phyloP scores from a whole-genome alignment of 23 tunicate genomes.

The Ciona savignyi region DNA sequence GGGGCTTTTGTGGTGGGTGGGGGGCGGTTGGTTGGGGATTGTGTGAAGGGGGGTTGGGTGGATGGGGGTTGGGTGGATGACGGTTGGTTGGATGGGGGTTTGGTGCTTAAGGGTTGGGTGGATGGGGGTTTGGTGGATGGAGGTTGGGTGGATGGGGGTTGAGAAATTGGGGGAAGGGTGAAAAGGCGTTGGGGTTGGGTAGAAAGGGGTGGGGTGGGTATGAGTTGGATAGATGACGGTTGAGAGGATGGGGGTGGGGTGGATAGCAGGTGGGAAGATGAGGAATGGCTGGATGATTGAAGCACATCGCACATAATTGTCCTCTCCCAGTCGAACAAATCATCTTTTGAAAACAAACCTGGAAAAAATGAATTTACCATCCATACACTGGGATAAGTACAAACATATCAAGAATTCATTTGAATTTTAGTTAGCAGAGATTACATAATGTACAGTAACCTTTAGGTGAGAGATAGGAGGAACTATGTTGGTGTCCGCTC shows the following conservation, averaged over 20 bases:
- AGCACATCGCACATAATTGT: constrained; percentile 14
- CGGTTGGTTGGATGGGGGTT: not conserved
- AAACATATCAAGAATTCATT: not conserved
- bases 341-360: constrained; percentile 6
- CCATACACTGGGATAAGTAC: not conserved
- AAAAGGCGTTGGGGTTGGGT: no score
- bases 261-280: no score
- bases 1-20: not conserved
- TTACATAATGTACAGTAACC: no score
- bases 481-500: no score
- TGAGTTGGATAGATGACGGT: no score
- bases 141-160: not conserved
- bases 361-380: no score
- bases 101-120: not conserved
- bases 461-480: no score
- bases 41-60: not conserved
- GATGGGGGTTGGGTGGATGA: not conserved
- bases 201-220: no score
- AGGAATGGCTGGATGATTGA: constrained; percentile 1
- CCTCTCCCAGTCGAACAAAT: constrained; percentile 12
- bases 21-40: not conserved
- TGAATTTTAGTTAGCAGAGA: no score
- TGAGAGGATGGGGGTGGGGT: no score
- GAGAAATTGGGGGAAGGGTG: no score
- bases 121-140: not conserved